Percentiles rank a stretch among this genome's conserved stretches.
Evolutionary conservation across 2,888 invertebrate genomes (phyloP).

Genomic region (Sarcophaga carnaria): DNA sequence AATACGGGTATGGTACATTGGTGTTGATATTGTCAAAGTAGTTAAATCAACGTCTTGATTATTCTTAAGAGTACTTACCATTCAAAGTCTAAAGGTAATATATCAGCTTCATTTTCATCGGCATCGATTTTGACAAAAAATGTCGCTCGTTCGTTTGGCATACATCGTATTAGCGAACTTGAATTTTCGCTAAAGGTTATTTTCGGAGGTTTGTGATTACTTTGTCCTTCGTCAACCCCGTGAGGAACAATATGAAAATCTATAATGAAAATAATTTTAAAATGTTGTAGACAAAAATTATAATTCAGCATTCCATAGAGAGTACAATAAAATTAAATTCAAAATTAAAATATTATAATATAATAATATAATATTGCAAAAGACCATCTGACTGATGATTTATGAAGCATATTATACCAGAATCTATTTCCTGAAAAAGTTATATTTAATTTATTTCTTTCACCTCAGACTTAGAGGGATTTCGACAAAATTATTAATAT

Average conservation of each 20-base stretch:
- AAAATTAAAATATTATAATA: too few relatives aligned
- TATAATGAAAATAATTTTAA: constrained; percentile 3
- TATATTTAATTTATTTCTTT: too few relatives aligned
- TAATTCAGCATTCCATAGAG: too few relatives aligned
- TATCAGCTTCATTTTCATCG: constrained; percentile 74
- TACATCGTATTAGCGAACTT: constrained; percentile 79
- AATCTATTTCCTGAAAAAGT: too few relatives aligned
- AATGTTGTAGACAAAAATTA: not conserved
- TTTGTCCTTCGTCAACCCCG: constrained; percentile 41
- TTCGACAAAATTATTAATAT: too few relatives aligned
- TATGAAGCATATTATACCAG: too few relatives aligned
- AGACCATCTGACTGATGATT: too few relatives aligned
- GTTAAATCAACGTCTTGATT: not conserved
- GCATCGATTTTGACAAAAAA: constrained; percentile 81
- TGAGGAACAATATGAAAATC: constrained; percentile 20
- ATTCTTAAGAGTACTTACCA: constrained; percentile 76
- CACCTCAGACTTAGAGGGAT: too few relatives aligned
- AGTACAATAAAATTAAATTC: too few relatives aligned
- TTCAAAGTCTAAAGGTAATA: constrained; percentile 80
- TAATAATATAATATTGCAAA: too few relatives aligned
- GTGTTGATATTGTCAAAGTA: too few relatives aligned
- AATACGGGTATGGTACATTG: too few relatives aligned
- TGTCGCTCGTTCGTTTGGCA: constrained; percentile 80
- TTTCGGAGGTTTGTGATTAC: constrained; percentile 71
- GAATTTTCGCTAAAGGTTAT: constrained; percentile 81